Evolutionary conservation across 2,888 invertebrate species (phyloP), one percentile per base, ranked within the genome.

Genomic region (Argyresthia goedartella): DNA sequence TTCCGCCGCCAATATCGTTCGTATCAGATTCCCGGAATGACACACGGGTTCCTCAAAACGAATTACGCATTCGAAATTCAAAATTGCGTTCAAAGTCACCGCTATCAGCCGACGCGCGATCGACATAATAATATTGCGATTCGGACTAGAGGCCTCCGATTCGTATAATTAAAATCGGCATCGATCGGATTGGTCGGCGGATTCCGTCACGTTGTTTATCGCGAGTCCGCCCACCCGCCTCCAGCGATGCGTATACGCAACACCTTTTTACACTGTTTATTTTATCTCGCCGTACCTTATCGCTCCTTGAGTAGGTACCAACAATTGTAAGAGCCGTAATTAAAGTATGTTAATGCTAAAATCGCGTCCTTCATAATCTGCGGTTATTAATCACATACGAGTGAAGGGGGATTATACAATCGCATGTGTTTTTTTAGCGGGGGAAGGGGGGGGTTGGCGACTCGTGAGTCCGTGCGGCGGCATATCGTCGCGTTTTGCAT

Each of bases 401-500:
- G 60, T 65, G 56, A 66, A 67, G 67, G 69, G 64, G 67, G 72
- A 69, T 72, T 79, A 76, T 76, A 73, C 69, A 75, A 73, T 80
- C 73, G 78, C 76, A 79, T 79, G 79, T 79, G 79, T 76, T 75
- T 76, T 59, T 60, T 55, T 72, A 63, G 65, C 9, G 39, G 34
- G 35, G 65, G 55, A 39, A 56, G 66, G 64, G 66, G 67, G 66
- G 70, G 71, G 65, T 64, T 61, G 57, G 55, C 34, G 42, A 55
- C 71, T 76, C 75, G 81, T 75, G 81, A 73, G 78, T 73, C 69
- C 77, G 76, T 66, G 75, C 74, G 69, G 69, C 80, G 78, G 49
- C 49, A 49, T 82, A 84, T 85, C 81, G 84, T 77, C 76, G 76
- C 75, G 76, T 84, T 86, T 84, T 84, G 84, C 85, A 85, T 84